A percentile compares a stretch with the other conserved stretches of the same genome.
phyloP scores from a whole-genome alignment of 2,797 vertebrate genomes.

The Sciurus vulgaris region DNA sequence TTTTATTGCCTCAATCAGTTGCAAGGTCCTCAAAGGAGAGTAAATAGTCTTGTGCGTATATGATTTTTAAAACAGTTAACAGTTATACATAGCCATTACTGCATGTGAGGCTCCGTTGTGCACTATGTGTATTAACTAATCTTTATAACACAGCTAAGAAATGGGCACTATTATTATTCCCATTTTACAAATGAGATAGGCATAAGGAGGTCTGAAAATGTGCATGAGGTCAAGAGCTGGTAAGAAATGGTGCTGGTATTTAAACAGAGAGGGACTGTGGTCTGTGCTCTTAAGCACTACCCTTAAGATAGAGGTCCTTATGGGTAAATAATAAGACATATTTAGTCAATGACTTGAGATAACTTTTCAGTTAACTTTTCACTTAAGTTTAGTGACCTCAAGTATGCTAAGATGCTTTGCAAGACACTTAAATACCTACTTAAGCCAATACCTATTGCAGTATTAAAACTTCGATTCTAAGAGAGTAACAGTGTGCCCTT shows the following conservation, averaged over 20 bases:
- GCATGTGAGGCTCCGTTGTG: background rate
- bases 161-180: background rate
- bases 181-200: background rate
- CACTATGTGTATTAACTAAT: background rate
- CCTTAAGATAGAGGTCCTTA: background rate
- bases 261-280: background rate
- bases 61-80: background rate
- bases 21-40: background rate
- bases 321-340: background rate
- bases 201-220: background rate
- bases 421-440: background rate
- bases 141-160: background rate
- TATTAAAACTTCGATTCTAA: background rate
- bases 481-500: background rate
- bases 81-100: background rate
- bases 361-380: background rate
- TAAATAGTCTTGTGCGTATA: background rate
- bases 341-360: background rate
- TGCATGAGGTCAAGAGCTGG: background rate
- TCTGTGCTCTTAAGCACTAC: background rate
- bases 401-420: background rate
- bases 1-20: background rate
- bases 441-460: background rate
- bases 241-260: background rate
- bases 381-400: background rate